Conservation (phyloP, 2,113 vertebrate genomes). For the Xenus cinereus region DNA sequence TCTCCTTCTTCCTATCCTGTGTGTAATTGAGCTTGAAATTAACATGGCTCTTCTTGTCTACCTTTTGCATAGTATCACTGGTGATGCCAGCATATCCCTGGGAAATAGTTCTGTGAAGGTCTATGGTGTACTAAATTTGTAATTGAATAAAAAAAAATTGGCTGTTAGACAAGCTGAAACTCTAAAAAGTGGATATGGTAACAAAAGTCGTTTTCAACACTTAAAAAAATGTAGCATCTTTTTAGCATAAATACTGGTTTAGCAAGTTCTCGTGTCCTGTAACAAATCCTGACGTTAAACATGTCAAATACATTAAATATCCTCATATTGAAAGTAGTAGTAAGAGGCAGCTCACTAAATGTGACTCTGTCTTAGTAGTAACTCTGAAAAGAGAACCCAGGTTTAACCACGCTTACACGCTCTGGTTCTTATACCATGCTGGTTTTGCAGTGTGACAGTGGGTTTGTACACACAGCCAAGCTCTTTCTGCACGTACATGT, state of each 20-base stretch:
- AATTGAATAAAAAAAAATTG: not conserved
- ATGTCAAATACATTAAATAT: not conserved
- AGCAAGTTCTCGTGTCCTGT: not conserved
- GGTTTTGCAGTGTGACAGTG: not conserved
- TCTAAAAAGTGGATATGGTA: not conserved
- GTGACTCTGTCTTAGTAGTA: not conserved
- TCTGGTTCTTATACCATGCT: not conserved
- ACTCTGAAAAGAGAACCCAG: not conserved
- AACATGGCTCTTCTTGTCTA: not conserved
- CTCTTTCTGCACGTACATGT: not conserved
- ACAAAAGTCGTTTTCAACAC: not conserved
- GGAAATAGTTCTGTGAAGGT: not conserved
- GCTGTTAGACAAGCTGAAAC: not conserved
- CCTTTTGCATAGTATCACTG: not conserved
- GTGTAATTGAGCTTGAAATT: conserved; percentile 61
- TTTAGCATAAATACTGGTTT: not conserved
- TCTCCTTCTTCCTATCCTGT: not conserved
- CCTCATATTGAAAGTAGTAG: not conserved
- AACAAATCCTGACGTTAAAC: not conserved
- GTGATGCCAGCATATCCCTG: conserved; percentile 37
- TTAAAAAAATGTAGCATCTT: not conserved
- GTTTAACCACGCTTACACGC: not conserved
- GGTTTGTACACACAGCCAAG: not conserved
- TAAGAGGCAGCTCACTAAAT: not conserved
- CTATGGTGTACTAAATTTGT: not conserved